These are phyloP conservation scores for Ips typographus DNA, from an alignment of 1,140 invertebrate genomes.

Conservation along the genomic window DNA sequence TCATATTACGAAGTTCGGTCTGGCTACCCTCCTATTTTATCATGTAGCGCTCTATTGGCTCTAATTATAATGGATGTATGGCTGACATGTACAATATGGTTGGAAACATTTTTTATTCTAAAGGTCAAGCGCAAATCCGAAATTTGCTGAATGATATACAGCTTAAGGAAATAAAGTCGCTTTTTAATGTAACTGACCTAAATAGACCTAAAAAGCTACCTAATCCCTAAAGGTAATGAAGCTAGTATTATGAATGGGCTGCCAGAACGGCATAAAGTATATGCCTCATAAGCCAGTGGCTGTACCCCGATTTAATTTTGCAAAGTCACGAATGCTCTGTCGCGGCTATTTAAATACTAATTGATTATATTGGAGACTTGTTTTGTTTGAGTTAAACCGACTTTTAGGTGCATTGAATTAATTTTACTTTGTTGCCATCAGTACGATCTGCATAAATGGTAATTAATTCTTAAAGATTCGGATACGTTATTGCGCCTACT, in stretches of 20 bases:
- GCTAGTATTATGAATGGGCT: constrained; percentile 47
- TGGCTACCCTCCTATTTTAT: constrained; percentile 27
- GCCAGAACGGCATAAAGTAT: constrained; percentile 42
- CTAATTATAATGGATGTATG: background rate
- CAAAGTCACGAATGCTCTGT: constrained; percentile 41
- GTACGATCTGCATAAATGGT: constrained; percentile 8
- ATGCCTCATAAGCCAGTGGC: constrained; percentile 12
- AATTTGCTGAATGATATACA: no score
- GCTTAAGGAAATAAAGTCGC: no score
- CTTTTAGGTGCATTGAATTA: constrained; percentile 23
- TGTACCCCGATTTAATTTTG: constrained; percentile 42
- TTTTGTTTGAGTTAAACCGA: constrained; percentile 16
- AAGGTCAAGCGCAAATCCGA: no score
- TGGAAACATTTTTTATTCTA: no score
- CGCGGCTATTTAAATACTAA: constrained; percentile 29
- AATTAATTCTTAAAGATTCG: background rate
- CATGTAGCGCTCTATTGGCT: constrained; percentile 20
- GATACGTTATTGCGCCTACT: no score
- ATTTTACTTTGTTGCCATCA: constrained; percentile 9
- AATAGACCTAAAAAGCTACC: constrained; percentile 15
- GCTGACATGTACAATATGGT: no score
- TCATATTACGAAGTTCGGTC: constrained; percentile 24
- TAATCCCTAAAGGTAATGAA: constrained; percentile 47
- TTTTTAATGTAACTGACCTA: background rate
- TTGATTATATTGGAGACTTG: constrained; percentile 28